Evolutionary conservation across 2,113 vertebrate genomes (phyloP).

Genomic region (Melanotaenia duboulayi): DNA sequence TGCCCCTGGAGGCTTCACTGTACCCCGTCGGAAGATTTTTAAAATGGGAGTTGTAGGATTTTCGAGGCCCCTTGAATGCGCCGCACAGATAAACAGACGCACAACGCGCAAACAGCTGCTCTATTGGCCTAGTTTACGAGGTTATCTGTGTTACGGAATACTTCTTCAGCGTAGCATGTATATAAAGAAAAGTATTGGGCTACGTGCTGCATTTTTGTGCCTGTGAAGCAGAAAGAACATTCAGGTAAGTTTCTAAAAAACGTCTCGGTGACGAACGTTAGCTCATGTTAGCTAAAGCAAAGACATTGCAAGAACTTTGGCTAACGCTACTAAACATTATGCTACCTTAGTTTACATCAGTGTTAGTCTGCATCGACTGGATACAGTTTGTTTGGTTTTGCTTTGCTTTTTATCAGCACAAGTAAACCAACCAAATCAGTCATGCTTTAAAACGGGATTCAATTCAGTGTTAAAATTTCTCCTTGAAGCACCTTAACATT

Average conservation of each 20-base stretch:
- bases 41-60: slow-evolving; percentile 18
- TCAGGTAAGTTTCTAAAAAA: neutral
- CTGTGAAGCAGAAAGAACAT: neutral
- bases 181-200: neutral
- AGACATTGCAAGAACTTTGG: neutral
- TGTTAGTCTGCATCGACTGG: neutral
- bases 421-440: neutral
- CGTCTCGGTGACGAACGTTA: neutral
- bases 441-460: neutral
- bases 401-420: neutral
- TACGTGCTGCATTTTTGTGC: neutral
- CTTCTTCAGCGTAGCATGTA: neutral
- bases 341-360: neutral
- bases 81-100: slow-evolving; percentile 61
- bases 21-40: too few relatives aligned
- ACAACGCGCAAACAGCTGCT: neutral
- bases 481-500: slow-evolving; percentile 32
- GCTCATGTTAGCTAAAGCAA: slow-evolving; percentile 4
- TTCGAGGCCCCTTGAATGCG: slow-evolving; percentile 40
- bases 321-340: slow-evolving; percentile 14
- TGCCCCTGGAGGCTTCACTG: too few relatives aligned
- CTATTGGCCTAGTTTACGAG: neutral
- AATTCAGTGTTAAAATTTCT: neutral
- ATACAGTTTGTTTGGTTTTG: neutral
- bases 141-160: neutral